Percentiles rank a stretch among this genome's conserved stretches.
phyloP scores from a whole-genome alignment of 2,113 vertebrate species.

The Sinocyclocheilus anophthalmus region DNA sequence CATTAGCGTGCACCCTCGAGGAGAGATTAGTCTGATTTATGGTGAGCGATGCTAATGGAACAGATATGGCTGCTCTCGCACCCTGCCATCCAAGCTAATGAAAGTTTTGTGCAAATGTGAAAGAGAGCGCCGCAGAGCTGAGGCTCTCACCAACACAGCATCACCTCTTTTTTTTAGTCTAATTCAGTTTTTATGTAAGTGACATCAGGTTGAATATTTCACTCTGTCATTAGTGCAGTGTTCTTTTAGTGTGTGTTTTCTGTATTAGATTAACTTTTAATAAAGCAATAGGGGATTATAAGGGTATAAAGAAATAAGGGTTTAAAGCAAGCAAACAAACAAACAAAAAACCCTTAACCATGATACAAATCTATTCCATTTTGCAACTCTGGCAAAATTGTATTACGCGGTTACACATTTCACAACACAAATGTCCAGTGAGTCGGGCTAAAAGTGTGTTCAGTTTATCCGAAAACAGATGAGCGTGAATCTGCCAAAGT shows the following conservation, averaged over 20 bases:
- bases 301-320: background rate
- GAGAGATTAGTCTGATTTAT: constrained; percentile 81
- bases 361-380: no score
- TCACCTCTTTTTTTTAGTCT: constrained; percentile 49
- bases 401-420: background rate
- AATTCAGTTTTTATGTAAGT: constrained; percentile 28
- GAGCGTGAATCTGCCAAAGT: background rate
- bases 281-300: background rate
- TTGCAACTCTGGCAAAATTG: background rate
- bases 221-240: constrained; percentile 32
- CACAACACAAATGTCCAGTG: background rate
- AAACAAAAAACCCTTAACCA: no score
- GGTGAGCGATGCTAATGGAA: constrained; percentile 74
- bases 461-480: background rate
- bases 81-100: constrained; percentile 77
- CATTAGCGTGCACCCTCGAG: constrained; percentile 72
- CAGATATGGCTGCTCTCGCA: constrained; percentile 68
- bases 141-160: background rate
- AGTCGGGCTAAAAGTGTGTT: background rate
- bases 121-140: constrained; percentile 53
- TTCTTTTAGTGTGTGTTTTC: constrained; percentile 41
- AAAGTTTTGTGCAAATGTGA: constrained; percentile 83
- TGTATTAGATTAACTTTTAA: constrained; percentile 17
- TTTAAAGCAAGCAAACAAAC: background rate
- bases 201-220: constrained; percentile 40